Evolutionary conservation across 2,113 vertebrate species (phyloP), one percentile per base, ranked within the genome.

Genomic region (Hoplias malabaricus): DNA sequence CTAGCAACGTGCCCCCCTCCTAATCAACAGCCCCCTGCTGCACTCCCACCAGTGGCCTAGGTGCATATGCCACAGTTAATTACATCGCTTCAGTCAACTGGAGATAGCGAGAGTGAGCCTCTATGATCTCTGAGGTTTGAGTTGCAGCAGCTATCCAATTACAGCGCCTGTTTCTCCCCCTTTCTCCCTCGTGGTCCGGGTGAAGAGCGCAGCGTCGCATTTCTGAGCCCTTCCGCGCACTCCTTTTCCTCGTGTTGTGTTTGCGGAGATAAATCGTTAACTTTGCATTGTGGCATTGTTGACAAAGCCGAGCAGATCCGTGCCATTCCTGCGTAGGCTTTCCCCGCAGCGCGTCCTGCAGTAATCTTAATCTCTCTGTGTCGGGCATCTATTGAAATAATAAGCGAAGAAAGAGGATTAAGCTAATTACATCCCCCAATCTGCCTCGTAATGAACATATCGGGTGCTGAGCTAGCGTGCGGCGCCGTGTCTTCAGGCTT

Each of bases 311-410:
- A 31, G 79, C 77, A 82, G 81, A 77, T 69, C 78, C 57, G 43
- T 84, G 67, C 70, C 73, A 84, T 87, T 79, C 84, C 77, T 74
- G 57, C 69, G 81, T 61, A 86, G 78, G 80, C 84, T 82, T n/a
- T 85, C 80, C 65, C 82, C 57, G 38, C 69, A 80, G 82, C 81
- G 67, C 77, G 72, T 59, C 66, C 82, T 84, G 71, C 48, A 83
- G 82, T 77, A 81, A 68, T 80, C 81, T 65, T 88, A 89, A 90
- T 90, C 83, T 87, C 75, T 78, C 78, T 82, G 85, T 81, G 54
- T 79, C 74, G 16, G 87, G 91, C 91, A 92, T 92, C 89, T 92
- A 90, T 88, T 88, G 89, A 88, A 91, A 92, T 90, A 90, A 91
- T 86, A 90, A 91, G 84, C 6, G 81, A 88, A 90, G 88, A 88